A percentile compares a stretch with the other conserved stretches of the same genome.
Conservation (phyloP, 2,888 invertebrate genomes). For the Pimpla rufipes region DNA sequence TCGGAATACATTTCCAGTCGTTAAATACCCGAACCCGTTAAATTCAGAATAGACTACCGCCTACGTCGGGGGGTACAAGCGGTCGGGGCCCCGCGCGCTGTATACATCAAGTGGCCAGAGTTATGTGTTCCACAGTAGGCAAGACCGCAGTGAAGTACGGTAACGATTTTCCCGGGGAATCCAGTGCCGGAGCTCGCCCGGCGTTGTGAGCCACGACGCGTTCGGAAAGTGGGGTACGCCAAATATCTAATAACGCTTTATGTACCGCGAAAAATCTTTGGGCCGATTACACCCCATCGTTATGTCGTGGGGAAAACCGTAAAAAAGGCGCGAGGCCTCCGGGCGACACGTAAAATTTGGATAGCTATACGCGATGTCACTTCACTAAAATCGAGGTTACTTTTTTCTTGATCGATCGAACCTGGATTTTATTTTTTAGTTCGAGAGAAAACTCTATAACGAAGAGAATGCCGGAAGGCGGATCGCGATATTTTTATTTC, state of each 20-base stretch:
- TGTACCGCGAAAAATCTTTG: conserved; percentile 14
- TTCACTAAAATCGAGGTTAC: too few relatives aligned
- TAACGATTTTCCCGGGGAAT: conserved; percentile 64
- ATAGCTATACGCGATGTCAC: too few relatives aligned
- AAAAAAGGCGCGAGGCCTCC: background rate
- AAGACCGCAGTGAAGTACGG: conserved; percentile 61
- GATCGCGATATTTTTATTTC: too few relatives aligned
- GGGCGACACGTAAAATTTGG: background rate
- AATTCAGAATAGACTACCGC: conserved; percentile 51
- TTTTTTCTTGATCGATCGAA: too few relatives aligned
- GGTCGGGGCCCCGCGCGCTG: conserved; percentile 24
- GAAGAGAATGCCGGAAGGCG: too few relatives aligned
- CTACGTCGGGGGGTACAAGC: conserved; percentile 22
- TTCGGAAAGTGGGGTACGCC: conserved; percentile 12
- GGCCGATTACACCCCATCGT: background rate
- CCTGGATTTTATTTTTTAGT: too few relatives aligned
- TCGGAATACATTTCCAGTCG: conserved; percentile 57
- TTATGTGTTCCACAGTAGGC: conserved; percentile 59
- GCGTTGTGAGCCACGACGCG: background rate
- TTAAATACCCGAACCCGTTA: conserved; percentile 56
- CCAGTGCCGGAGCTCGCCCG: conserved; percentile 1
- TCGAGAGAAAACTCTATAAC: too few relatives aligned
- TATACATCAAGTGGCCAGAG: conserved; percentile 53
- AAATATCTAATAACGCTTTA: conserved; percentile 28
- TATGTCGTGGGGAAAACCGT: conserved; percentile 5